These are phyloP conservation scores for Heteropelma amictum DNA, from an alignment of 2,888 invertebrate genomes.

Conservation along the genomic window DNA sequence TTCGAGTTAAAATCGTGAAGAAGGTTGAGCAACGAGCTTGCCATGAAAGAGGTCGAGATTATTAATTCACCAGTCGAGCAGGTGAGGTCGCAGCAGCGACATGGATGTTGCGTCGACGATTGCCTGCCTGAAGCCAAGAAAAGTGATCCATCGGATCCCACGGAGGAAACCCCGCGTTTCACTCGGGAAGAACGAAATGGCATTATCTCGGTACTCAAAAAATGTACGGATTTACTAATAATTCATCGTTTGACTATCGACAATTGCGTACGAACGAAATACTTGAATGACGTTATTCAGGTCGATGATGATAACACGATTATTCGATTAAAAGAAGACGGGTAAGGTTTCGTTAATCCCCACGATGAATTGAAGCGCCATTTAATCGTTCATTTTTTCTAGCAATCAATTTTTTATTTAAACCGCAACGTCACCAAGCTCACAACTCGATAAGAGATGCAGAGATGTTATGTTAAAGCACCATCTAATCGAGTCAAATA, in stretches of 20 bases:
- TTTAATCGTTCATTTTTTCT: not conserved
- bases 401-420: not conserved
- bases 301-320: slow-evolving; percentile 34
- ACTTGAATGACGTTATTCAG: slow-evolving; percentile 5
- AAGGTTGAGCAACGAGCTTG: not conserved
- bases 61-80: slow-evolving; percentile 43
- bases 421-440: not conserved
- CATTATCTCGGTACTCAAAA: slow-evolving; percentile 65
- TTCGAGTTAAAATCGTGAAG: slow-evolving; percentile 15
- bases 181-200: slow-evolving; percentile 55
- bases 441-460: too few relatives aligned
- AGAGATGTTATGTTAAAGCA: too few relatives aligned
- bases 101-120: slow-evolving; percentile 17
- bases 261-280: slow-evolving; percentile 53
- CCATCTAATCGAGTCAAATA: too few relatives aligned
- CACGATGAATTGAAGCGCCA: too few relatives aligned
- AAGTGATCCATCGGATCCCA: not conserved
- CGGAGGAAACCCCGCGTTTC: slow-evolving; percentile 48
- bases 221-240: slow-evolving; percentile 68
- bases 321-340: slow-evolving; percentile 46
- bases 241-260: slow-evolving; percentile 68
- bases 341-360: slow-evolving; percentile 31
- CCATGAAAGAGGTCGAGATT: slow-evolving; percentile 41
- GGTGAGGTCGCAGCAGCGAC: slow-evolving; percentile 10
- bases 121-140: slow-evolving; percentile 7